These are phyloP conservation scores for Guaruba guarouba DNA, from an alignment of 2,113 vertebrate species.

Conservation along the genomic window DNA sequence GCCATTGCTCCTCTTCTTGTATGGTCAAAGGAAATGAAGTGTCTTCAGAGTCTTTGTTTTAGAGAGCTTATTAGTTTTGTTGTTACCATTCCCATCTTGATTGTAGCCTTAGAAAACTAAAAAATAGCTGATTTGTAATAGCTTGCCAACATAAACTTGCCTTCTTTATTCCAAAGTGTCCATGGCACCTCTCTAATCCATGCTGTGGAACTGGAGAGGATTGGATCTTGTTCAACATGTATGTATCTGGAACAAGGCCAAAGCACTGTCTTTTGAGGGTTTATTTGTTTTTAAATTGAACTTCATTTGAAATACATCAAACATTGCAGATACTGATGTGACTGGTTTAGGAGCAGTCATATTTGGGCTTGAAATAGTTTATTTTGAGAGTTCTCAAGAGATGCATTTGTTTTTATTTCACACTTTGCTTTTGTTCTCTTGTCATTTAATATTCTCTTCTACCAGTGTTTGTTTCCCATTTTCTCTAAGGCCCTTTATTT, in stretches of 20 bases:
- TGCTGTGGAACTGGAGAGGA: not conserved
- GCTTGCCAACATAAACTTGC: constrained; percentile 42
- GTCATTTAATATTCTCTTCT: constrained; percentile 42
- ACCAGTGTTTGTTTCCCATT: constrained; percentile 34
- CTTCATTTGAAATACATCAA: constrained; percentile 50
- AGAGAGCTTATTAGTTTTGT: not conserved
- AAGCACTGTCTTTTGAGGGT: constrained; percentile 4
- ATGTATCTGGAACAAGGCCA: not conserved
- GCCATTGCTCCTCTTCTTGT: not conserved
- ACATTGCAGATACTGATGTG: not conserved
- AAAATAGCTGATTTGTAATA: not conserved
- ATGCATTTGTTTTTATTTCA: constrained; percentile 49
- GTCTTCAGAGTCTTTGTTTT: not conserved
- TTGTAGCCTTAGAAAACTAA: not conserved
- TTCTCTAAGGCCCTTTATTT: constrained; percentile 33
- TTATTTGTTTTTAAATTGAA: constrained; percentile 55
- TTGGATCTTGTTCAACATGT: not conserved
- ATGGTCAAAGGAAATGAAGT: not conserved
- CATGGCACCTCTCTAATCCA: not conserved
- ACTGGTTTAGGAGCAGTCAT: constrained; percentile 18
- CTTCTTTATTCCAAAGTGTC: not conserved
- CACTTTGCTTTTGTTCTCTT: constrained; percentile 61
- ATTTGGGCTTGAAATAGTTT: constrained; percentile 26
- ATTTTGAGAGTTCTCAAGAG: constrained; percentile 43
- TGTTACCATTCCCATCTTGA: constrained; percentile 2